These are phyloP conservation scores for Chaenodraco wilsoni DNA, from an alignment of 2,797 vertebrate species.

Conservation along the genomic window DNA sequence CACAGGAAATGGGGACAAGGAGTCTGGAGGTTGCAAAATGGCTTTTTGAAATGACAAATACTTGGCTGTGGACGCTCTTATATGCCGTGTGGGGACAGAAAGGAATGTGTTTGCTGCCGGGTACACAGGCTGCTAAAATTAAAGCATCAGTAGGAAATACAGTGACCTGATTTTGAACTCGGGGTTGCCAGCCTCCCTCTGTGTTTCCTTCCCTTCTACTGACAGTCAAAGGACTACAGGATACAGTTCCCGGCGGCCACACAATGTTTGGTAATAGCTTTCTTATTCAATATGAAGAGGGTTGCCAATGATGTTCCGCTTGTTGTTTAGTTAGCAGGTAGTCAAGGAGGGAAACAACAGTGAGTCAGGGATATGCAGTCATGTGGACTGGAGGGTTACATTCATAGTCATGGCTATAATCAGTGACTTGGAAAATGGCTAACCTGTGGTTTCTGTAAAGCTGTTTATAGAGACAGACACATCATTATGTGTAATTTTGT, in stretches of 20 bases:
- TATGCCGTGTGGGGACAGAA: constrained; percentile 1
- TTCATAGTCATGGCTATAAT: constrained; percentile 13
- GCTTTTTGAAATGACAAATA: constrained; percentile 29
- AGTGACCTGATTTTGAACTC: constrained; percentile 48
- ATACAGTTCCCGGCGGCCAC: constrained; percentile 10
- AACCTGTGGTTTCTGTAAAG: background rate
- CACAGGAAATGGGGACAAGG: constrained; percentile 50
- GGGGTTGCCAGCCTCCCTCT: constrained; percentile 5
- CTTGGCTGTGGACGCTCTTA: constrained; percentile 7
- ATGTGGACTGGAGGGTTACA: constrained; percentile 58
- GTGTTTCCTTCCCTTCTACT: constrained; percentile 46
- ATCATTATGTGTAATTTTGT: too few relatives aligned
- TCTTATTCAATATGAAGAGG: constrained; percentile 10
- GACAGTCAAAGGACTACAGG: constrained; percentile 34
- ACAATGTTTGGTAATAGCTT: background rate
- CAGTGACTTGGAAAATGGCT: constrained; percentile 10
- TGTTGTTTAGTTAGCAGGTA: constrained; percentile 40
- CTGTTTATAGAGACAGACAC: background rate
- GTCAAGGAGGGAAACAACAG: constrained; percentile 44
- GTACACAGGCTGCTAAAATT: constrained; percentile 41
- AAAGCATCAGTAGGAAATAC: constrained; percentile 46
- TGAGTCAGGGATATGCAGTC: constrained; percentile 51
- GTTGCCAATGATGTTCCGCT: constrained; percentile 18
- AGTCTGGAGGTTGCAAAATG: constrained; percentile 40
- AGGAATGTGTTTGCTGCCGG: constrained; percentile 3